phyloP scores from a whole-genome alignment of 2,113 vertebrate species.

The Grantiella picta region DNA sequence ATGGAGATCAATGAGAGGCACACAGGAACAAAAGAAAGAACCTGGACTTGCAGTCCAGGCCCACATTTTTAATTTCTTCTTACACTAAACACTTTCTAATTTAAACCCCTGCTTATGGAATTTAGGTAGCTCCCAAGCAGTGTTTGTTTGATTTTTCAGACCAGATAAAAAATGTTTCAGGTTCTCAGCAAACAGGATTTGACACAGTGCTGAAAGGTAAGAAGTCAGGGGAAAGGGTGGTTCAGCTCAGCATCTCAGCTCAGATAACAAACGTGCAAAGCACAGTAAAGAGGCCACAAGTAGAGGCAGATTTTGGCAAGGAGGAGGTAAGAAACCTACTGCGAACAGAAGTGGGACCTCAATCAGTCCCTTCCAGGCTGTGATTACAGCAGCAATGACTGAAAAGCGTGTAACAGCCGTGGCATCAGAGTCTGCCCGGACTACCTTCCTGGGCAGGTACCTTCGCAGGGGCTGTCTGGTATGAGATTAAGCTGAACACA shows the following conservation, averaged over 20 bases:
- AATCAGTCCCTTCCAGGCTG: not conserved
- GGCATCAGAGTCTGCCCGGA: not conserved
- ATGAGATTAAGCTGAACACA: not conserved
- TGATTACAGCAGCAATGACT: not conserved
- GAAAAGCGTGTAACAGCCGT: slow-evolving; percentile 1
- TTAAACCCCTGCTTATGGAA: not conserved
- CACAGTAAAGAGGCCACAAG: not conserved
- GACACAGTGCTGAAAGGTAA: slow-evolving; percentile 29
- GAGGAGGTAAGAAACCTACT: not conserved
- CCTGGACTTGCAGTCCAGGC: not conserved
- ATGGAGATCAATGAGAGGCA: not conserved
- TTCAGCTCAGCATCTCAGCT: not conserved
- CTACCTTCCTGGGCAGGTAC: not conserved
- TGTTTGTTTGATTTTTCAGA: not conserved
- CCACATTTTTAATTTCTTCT: not conserved
- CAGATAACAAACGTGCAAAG: not conserved
- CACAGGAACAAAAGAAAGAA: not conserved
- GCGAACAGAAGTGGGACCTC: not conserved
- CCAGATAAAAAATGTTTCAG: not conserved
- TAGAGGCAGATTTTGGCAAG: not conserved
- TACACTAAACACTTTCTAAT: not conserved
- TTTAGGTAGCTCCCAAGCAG: not conserved
- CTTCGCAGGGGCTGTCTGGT: not conserved
- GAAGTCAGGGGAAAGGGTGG: not conserved
- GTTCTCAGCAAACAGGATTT: slow-evolving; percentile 21